Base-by-base conservation (phyloP, 2,113 vertebrate species). In the Isichthys henryi region DNA sequence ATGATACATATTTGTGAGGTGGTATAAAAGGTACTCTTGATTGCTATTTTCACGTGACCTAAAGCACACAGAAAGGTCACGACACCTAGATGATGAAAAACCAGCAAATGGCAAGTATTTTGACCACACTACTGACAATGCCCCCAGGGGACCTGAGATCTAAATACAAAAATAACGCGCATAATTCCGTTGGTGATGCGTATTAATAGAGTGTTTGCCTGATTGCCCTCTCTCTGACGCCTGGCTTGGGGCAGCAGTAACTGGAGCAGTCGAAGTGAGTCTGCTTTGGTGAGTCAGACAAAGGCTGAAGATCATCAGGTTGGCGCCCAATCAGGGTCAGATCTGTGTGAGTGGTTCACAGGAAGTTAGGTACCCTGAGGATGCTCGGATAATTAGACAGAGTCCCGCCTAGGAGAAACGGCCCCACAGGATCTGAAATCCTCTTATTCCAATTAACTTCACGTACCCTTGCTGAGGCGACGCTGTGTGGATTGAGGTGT, bases 391-490 rank as follows among this genome's bases (percentile, higher is more conserved):
- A 87, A 87, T 35, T 87, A 50, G 86, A 56, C 49, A 53, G n/a
- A 53, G 27, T 21, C n/a, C 49, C n/a, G 50, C 31, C 50, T 19
- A 50, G 27, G 27, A 56, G 49, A 58, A 56, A 53, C 7, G 3
- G 27, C 3, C 23, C 23, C 27, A 4, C 7, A 15, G 27, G 23
- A 53, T 50, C 85, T 15, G 31, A 87, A 50, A 87, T 87, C 49
- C 15, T 53, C 86, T 56, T 56, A 53, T 56, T 31, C 86, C 86
- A 87, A 53, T 87, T 87, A 87, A 53, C n/a, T 87, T 4, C 49
- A 53, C 27, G 27, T 35, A 86, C 48, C 46, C 27, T 27, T 19
- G 23, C 21, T 19, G 11, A 39, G 49, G 82, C 43, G 6, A 23
- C 7, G 31, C 13, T 50, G 50, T 35, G 86, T 39, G 83, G 9